These are phyloP conservation scores for Caenorhabditis briggsae DNA, from an alignment of 1,140 invertebrate genomes.

Conservation along the genomic window DNA sequence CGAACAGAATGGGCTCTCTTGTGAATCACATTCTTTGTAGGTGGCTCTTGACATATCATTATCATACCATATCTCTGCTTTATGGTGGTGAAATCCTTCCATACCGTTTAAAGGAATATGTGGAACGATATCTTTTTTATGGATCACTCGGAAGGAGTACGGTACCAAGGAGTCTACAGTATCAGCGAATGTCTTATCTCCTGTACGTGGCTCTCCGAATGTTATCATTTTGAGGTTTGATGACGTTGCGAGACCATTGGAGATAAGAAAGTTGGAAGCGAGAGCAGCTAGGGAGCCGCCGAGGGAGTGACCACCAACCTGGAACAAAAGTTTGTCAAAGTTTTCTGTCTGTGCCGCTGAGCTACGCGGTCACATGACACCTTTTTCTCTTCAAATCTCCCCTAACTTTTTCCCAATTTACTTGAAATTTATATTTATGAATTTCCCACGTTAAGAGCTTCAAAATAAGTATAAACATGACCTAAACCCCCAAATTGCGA, in stretches of 20 bases:
- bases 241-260: conserved; percentile 24
- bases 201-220: conserved; percentile 62
- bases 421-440: no score
- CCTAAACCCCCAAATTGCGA: not conserved
- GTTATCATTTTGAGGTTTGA: conserved; percentile 43
- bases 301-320: conserved; percentile 63
- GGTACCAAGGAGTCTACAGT: conserved; percentile 50
- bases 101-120: conserved; percentile 49
- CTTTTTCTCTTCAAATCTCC: no score
- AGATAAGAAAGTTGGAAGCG: conserved; percentile 55
- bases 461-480: no score
- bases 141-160: conserved; percentile 58
- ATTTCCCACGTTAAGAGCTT: no score
- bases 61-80: conserved; percentile 59
- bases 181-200: conserved; percentile 54
- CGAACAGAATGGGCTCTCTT: conserved; percentile 51
- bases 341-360: no score
- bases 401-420: no score
- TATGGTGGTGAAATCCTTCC: conserved; percentile 57
- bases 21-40: conserved; percentile 18
- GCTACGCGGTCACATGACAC: no score
- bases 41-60: conserved; percentile 56
- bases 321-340: no score
- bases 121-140: conserved; percentile 47
- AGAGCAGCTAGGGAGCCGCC: conserved; percentile 64